Evolutionary conservation across 2,797 vertebrate genomes (phyloP).

Genomic region (Myioborus miniatus): DNA sequence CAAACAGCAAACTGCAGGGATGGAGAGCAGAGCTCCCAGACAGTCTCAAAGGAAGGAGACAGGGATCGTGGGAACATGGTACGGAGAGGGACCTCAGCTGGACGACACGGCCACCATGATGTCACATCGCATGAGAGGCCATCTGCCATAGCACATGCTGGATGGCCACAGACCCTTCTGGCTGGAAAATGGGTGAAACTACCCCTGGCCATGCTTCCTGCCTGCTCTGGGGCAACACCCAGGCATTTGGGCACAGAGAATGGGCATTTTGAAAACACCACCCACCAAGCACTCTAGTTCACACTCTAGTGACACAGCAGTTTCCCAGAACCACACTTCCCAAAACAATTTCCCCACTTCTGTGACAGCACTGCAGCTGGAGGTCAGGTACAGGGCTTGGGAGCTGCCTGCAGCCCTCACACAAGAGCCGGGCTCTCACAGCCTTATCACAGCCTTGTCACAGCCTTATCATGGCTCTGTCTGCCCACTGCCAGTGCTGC

Average conservation of each 20-base stretch:
- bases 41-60: neutral
- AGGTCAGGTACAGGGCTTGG: neutral
- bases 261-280: neutral
- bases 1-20: neutral
- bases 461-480: neutral
- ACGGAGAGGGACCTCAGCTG: neutral
- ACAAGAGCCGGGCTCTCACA: fast-evolving
- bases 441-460: neutral
- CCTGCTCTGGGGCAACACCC: neutral
- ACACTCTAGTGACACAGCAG: neutral
- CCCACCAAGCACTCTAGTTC: neutral
- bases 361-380: neutral
- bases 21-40: neutral
- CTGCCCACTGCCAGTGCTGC: neutral
- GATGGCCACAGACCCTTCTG: fast-evolving
- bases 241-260: neutral
- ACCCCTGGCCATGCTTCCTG: neutral
- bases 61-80: neutral
- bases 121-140: fast-evolving
- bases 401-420: neutral
- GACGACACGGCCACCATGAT: fast-evolving
- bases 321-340: neutral
- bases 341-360: neutral
- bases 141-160: fast-evolving
- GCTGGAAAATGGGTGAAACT: neutral